Evolutionary conservation across 92 coral and sea anemone genomes (phyloP), one percentile per base, ranked within the genome.

Genomic region (Zoanthus solanderi): DNA sequence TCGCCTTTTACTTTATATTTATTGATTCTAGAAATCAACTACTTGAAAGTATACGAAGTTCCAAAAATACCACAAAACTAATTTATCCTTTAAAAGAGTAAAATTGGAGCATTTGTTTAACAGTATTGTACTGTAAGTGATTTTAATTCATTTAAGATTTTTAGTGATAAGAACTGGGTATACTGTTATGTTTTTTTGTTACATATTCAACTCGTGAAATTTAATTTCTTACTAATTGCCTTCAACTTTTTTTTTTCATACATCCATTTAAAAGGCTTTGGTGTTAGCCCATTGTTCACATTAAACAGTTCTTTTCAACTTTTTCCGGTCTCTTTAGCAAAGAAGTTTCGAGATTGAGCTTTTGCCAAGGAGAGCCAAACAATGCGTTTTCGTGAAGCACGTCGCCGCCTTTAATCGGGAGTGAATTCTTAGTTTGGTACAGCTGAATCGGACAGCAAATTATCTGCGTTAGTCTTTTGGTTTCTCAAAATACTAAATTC

Each of bases 311-410:
- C 85, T 81, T 81, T 81, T 81, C 50, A 81, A 67, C 67, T 61
- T 81, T 66, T 81, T 81, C 85, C 85, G 85, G 85, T 58, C 85
- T 81, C 85, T 81, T 69, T 81, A 81, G 56, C 56, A 81, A 66
- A 34, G 44, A 66, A 44, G 42, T 66, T 81, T 52, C 66, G 75
- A 81, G 85, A 81, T 81, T 81, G 85, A 42, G 74, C 85, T 29
- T 18, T n/a, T 45, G 9, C 23, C 47, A 66, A 42, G 47, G 63
- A 81, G 34, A 2, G 7, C 28, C 7, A 9, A 77, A 81, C 85
- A 81, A 81, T 81, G 10, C 52, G 4, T 6, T 18, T 46, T 46
- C 45, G 1, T 17, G 75, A 34, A 30, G 23, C 42, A 61, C 37
- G 45, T 47, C 9, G 84, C 34, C 73, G 57, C 84, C 54, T 81